Conservation (phyloP, 2,888 invertebrate genomes). For the Rosalia funebris region DNA sequence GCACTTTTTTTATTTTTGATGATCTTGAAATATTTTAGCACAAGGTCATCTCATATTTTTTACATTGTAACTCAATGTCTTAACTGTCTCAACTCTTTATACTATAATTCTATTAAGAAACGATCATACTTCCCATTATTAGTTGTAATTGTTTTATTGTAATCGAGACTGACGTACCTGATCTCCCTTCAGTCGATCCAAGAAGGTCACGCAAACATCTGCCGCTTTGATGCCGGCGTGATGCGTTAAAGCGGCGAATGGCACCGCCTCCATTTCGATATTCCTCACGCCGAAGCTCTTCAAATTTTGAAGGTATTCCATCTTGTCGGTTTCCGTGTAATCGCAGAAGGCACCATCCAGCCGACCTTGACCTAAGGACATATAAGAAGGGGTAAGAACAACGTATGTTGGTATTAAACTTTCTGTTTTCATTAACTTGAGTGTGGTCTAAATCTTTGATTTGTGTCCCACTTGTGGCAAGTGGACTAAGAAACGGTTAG, state of each 20-base stretch:
- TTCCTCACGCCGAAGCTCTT: constrained; percentile 86
- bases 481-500: too few species aligned
- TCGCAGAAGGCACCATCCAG: constrained; percentile 97
- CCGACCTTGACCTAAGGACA: constrained; percentile 86
- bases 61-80: too few species aligned
- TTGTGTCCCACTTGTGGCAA: too few species aligned
- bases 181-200: constrained; percentile 93
- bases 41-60: too few species aligned
- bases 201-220: constrained; percentile 91
- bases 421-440: too few species aligned
- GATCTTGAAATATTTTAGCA: too few species aligned
- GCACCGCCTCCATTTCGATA: constrained; percentile 97
- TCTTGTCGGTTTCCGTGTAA: constrained; percentile 89
- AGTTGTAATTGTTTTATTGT: not conserved
- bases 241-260: constrained; percentile 92
- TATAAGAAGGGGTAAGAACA: too few species aligned
- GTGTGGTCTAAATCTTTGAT: too few species aligned
- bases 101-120: not conserved
- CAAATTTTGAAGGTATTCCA: constrained; percentile 83
- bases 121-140: not conserved
- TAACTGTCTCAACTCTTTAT: not conserved
- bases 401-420: too few species aligned
- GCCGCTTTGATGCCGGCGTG: constrained; percentile 93
- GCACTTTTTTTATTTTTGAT: too few species aligned
- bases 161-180: constrained; percentile 79